A percentile compares a stretch with the other conserved stretches of the same genome.
Conservation (phyloP, 2,888 invertebrate species). For the Sepiola atlantica region DNA sequence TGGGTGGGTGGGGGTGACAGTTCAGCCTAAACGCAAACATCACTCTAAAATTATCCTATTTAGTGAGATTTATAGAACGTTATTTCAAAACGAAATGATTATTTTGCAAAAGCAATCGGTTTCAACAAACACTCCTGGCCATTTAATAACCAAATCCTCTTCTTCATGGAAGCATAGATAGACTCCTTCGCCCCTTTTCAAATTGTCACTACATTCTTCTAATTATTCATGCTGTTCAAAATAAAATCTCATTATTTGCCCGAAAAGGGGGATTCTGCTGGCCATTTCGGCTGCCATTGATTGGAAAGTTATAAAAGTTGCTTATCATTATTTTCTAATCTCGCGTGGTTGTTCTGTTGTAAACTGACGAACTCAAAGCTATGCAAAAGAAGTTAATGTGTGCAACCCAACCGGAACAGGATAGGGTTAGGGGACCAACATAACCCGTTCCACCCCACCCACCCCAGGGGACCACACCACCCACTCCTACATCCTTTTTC, state of each 20-base stretch:
- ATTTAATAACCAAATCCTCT: conserved; percentile 7
- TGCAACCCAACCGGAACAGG: too few species aligned
- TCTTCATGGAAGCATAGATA: neutral
- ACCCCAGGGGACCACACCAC: too few species aligned
- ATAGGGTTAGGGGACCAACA: too few species aligned
- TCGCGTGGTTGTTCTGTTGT: too few species aligned
- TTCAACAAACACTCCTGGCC: neutral
- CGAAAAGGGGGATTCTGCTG: neutral
- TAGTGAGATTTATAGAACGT: neutral
- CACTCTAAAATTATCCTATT: neutral
- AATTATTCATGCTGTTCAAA: neutral
- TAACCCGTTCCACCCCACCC: too few species aligned
- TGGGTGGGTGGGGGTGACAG: neutral
- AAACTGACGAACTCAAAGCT: too few species aligned
- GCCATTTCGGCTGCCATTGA: neutral
- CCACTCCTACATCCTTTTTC: too few species aligned
- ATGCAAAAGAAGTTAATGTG: too few species aligned
- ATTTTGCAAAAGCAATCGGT: neutral
- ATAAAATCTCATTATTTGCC: neutral
- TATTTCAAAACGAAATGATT: neutral
- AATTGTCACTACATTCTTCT: neutral
- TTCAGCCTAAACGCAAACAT: neutral
- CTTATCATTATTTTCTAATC: neutral
- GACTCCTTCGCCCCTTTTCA: neutral
- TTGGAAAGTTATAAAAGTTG: neutral